phyloP scores from a whole-genome alignment of 2,113 vertebrate species.

The Thalassoma bifasciatum region DNA sequence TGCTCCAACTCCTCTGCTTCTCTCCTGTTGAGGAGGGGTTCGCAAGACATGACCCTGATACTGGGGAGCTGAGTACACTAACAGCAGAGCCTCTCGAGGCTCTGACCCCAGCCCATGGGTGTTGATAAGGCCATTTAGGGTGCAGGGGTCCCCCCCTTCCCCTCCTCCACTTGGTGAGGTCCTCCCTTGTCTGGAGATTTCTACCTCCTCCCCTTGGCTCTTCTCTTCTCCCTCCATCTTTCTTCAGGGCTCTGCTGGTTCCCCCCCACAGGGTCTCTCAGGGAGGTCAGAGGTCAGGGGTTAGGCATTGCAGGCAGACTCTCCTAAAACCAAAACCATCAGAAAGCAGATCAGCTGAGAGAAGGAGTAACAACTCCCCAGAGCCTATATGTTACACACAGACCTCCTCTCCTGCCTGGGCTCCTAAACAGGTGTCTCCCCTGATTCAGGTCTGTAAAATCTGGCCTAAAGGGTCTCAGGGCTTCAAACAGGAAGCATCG shows the following conservation, averaged over 20 bases:
- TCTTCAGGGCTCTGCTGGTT: constrained; percentile 26
- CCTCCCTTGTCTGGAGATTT: too few relatives aligned
- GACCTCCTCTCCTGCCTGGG: too few relatives aligned
- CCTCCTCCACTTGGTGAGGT: constrained; percentile 7
- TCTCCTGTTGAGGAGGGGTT: constrained; percentile 60
- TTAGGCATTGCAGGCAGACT: constrained; percentile 41
- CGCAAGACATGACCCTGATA: constrained; percentile 84
- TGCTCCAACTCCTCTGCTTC: constrained; percentile 43
- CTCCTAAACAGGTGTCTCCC: too few relatives aligned
- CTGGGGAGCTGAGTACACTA: constrained; percentile 88
- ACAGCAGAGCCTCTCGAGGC: constrained; percentile 84
- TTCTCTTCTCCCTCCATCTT: constrained; percentile 72
- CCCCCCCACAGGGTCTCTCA: constrained; percentile 17
- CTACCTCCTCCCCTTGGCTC: constrained; percentile 39
- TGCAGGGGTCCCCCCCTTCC: constrained; percentile 59
- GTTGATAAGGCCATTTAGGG: constrained; percentile 90
- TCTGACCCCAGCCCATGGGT: constrained; percentile 87
- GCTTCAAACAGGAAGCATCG: too few relatives aligned
- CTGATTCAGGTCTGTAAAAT: too few relatives aligned
- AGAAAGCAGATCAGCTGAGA: not conserved
- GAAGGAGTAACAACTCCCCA: not conserved
- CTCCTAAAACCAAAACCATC: constrained; percentile 35
- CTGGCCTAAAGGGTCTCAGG: too few relatives aligned
- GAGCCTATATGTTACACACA: not conserved
- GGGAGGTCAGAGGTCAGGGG: constrained; percentile 48